phyloP scores from a whole-genome alignment of 2,888 invertebrate genomes.

The Boloria selene region DNA sequence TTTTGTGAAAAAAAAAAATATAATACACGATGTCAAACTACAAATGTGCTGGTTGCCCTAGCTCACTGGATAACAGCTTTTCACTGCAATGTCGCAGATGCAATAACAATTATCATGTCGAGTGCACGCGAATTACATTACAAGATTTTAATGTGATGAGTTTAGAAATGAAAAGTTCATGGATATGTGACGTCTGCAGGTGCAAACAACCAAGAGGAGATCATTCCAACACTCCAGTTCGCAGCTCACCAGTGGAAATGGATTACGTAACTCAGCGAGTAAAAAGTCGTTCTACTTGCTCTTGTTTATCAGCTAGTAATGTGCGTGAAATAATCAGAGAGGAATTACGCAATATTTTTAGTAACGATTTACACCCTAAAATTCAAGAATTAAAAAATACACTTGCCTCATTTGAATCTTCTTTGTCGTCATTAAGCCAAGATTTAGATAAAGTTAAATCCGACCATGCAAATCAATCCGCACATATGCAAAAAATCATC shows the following conservation, averaged over 20 bases:
- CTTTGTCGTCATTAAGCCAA: not conserved
- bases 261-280: no score
- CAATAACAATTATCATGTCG: not conserved
- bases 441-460: slow-evolving; percentile 1
- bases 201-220: no score
- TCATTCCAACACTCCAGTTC: no score
- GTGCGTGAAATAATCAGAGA: slow-evolving; percentile 7
- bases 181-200: no score
- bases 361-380: slow-evolving; percentile 5
- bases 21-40: no score
- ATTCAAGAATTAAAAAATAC: slow-evolving; percentile 3
- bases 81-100: not conserved
- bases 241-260: no score
- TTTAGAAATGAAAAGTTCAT: no score
- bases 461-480: not conserved
- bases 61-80: not conserved
- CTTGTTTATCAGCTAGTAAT: not conserved
- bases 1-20: no score
- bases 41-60: no score
- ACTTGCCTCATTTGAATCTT: slow-evolving; percentile 1
- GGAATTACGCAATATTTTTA: slow-evolving; percentile 2
- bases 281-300: no score
- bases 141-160: no score
- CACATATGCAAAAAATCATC: not conserved
- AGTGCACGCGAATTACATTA: not conserved